These are phyloP conservation scores for Pachydiplax longipennis DNA, from an alignment of 2,888 invertebrate species.

Conservation along the genomic window DNA sequence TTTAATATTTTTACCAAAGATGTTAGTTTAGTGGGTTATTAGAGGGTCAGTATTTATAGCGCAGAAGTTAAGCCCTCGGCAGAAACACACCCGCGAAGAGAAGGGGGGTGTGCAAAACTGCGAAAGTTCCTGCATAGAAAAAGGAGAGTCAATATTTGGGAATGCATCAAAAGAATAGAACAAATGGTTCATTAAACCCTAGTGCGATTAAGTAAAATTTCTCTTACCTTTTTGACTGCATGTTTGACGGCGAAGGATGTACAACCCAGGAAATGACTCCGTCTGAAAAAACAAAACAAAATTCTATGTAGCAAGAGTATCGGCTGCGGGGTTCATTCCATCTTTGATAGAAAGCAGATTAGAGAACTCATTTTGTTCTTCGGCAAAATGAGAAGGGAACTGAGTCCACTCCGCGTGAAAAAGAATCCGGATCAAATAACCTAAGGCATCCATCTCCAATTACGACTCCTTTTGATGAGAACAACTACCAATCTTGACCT, in stretches of 20 bases:
- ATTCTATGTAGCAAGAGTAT: constrained; percentile 49
- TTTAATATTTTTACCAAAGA: too few species aligned
- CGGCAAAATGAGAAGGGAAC: too few species aligned
- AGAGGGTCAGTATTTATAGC: too few species aligned
- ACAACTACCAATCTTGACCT: constrained; percentile 17
- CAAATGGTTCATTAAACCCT: too few species aligned
- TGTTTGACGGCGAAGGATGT: constrained; percentile 89
- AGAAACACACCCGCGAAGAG: too few species aligned
- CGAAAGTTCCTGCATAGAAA: too few species aligned
- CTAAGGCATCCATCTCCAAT: background rate
- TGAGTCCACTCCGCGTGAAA: background rate
- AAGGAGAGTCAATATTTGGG: too few species aligned
- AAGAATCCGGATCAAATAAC: background rate
- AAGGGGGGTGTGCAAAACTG: too few species aligned
- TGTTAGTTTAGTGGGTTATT: too few species aligned
- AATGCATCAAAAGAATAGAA: background rate
- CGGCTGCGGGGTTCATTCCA: background rate
- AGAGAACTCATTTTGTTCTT: too few species aligned
- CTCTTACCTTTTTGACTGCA: constrained; percentile 76
- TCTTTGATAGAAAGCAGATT: too few species aligned
- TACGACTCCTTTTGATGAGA: background rate
- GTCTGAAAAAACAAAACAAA: constrained; percentile 73
- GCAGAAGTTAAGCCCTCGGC: too few species aligned
- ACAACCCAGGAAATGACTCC: constrained; percentile 93
- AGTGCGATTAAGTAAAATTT: constrained; percentile 50